Evolutionary conservation across 2,888 invertebrate species (phyloP), one percentile per base, ranked within the genome.

Genomic region (Xestia sexstrigata): DNA sequence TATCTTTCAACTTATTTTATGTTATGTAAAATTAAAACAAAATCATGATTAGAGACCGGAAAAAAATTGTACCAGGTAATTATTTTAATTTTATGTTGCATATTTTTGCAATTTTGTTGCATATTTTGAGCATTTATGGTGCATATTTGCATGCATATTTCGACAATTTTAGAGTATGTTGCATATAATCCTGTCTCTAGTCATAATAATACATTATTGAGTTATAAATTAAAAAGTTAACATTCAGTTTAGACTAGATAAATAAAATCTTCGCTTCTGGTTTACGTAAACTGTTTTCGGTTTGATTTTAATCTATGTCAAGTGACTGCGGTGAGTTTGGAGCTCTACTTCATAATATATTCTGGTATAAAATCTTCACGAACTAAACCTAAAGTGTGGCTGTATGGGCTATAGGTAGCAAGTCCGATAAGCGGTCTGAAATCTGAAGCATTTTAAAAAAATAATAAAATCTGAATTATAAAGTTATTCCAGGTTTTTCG

Each of bases 401-500:
- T n/a, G n/a, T n/a, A 60, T 6, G 17, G 20, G 26, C 23, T 74
- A 35, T 15, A 58, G 39, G 26, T 79, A 63, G 63, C n/a, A 70
- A 78, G 75, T 67, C 68, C 66, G 20, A 58, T 74, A 66, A 84
- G 35, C 60, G 42, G 63, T 70, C 67, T 20, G 11, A 20, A 65
- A 3, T 8, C n/a, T n/a, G 30, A 66, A 74, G 65, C 47, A 35
- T 73, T 80, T 83, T 71, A n/a, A 66, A 49, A 71, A 77, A 77
- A 77, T 66, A 83, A 52, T 65, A 70, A 70, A 82, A 15, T 42
- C n/a, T 68, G 62, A 74, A 77, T 74, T 74, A 74, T 82, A 76
- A 82, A 85, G 74, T 82, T 82, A 76, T 82, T 79, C 69, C 79
- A 85, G 84, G 82, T 79, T 84, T 76, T 76, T 82, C 74, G 60